Evolutionary conservation across 2,113 vertebrate genomes (phyloP).

Genomic region (Tragelaphus imberbis): DNA sequence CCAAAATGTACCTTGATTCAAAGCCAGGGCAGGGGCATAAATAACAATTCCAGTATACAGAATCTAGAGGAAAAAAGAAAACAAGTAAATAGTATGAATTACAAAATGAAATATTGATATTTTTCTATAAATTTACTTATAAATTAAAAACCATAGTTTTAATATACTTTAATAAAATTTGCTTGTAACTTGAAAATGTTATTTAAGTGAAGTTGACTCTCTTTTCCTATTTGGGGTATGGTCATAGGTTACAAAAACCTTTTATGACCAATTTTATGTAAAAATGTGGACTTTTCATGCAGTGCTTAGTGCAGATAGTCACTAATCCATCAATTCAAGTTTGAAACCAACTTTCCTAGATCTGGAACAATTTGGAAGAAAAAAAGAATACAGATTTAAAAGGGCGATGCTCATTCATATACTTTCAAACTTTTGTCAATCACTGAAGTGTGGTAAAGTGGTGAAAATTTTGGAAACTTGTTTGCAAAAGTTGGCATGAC

Average conservation of each 20-base stretch:
- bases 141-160: not conserved
- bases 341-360: not conserved
- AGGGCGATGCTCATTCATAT: not conserved
- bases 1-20: constrained; percentile 89
- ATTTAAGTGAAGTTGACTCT: not conserved
- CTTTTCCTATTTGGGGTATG: not conserved
- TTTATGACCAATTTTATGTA: not conserved
- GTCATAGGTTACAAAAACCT: not conserved
- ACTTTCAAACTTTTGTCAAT: not conserved
- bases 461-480: not conserved
- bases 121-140: not conserved
- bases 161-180: not conserved
- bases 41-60: constrained; percentile 97
- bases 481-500: not conserved
- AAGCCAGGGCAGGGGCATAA: constrained; percentile 94
- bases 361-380: not conserved
- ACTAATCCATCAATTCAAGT: not conserved
- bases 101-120: not conserved
- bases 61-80: constrained; percentile 77
- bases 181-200: not conserved
- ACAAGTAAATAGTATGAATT: constrained; percentile 19
- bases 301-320: not conserved
- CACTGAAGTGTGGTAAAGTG: not conserved
- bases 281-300: not conserved
- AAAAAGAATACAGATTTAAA: not conserved